Evolutionary conservation across 2,888 invertebrate species (phyloP), one percentile per base, ranked within the genome.

Genomic region (Endotricha flammealis): DNA sequence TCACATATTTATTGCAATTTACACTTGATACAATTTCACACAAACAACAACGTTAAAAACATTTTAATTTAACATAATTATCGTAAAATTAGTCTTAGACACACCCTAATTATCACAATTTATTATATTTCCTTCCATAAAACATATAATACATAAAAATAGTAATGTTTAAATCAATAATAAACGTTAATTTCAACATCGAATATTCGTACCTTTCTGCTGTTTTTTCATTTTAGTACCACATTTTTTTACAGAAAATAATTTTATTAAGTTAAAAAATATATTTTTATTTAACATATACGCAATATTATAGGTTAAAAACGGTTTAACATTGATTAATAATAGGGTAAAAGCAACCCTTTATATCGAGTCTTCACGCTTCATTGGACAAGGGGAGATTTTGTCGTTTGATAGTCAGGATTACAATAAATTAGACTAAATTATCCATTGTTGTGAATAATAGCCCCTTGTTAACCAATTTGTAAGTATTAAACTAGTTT

Each of bases 281-380:
- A 20, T 7, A 20, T 20, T 20, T n/a, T 20, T 20, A 20, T n/a
- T 20, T 8, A 20, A 20, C 20, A 20, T 20, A 20, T 20, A 6
- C 20, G 20, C n/a, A 4, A 20, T 8, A 20, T 4, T 16, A 20
- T 8, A 6, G 8, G 20, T 6, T 20, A 8, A 8, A 8, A 3
- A 20, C 20, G 20, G 6, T 3, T 7, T 20, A n/a, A 20, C 20
- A 20, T 20, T 20, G 20, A 20, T 20, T 20, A 27, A 36, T 33
- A 32, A 37, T 34, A 16, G 16, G 27, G 25, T 25, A 4, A 28
- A 27, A 24, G 10, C 20, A 37, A 29, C 29, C 37, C 38, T 30
- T 24, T 39, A 24, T 27, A 44, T 41, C 39, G 41, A 39, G 28
- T 24, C 25, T 46, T 34, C 32, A 11, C 42, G 46, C 32, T 46